A percentile compares a stretch with the other conserved stretches of the same genome.
These are phyloP conservation scores for Kradibia gibbosae DNA, from an alignment of 1,140 invertebrate genomes.

Conservation along the genomic window DNA sequence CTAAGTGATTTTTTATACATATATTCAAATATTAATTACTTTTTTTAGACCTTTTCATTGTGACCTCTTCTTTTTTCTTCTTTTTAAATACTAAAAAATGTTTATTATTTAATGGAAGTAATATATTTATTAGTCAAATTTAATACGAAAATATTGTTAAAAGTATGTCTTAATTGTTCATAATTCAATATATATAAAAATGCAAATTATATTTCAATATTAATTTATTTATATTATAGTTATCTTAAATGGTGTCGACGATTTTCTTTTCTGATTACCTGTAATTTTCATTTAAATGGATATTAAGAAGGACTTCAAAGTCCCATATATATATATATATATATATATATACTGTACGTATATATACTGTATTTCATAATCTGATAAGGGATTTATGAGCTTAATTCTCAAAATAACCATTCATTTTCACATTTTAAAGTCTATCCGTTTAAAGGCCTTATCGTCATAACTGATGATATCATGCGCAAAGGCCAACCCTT, in stretches of 20 bases:
- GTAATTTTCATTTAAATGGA: slow-evolving; percentile 1
- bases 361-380: not conserved
- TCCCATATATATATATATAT: too few relatives aligned
- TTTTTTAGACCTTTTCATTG: too few relatives aligned
- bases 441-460: not conserved
- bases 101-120: too few relatives aligned
- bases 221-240: too few relatives aligned
- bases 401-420: not conserved
- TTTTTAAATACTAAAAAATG: too few relatives aligned
- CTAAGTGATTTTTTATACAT: too few relatives aligned
- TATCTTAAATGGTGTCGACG: not conserved
- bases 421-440: not conserved
- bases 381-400: not conserved
- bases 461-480: not conserved
- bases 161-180: too few relatives aligned
- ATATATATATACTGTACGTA: too few relatives aligned
- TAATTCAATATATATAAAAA: not conserved
- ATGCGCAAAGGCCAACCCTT: not conserved
- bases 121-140: too few relatives aligned
- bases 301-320: not conserved
- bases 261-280: not conserved
- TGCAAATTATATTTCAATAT: not conserved
- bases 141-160: too few relatives aligned
- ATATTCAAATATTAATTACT: too few relatives aligned
- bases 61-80: too few relatives aligned